Evolutionary conservation across 2,113 vertebrate genomes (phyloP).

Genomic region (Ascaphus truei): DNA sequence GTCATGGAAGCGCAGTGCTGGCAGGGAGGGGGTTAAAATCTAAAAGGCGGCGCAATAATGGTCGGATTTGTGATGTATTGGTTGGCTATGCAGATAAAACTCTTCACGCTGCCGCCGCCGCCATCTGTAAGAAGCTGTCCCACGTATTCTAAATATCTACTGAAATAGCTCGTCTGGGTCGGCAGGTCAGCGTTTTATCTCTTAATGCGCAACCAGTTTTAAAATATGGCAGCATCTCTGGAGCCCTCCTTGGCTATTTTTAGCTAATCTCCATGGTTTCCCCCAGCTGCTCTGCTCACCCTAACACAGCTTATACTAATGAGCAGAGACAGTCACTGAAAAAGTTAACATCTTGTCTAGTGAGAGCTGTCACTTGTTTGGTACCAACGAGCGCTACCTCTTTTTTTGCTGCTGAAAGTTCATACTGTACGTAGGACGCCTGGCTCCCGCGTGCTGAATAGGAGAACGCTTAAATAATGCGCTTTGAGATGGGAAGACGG

Average conservation of each 20-base stretch:
- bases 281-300: conserved; percentile 42
- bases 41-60: not conserved
- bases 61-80: not conserved
- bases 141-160: not conserved
- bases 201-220: conserved; percentile 52
- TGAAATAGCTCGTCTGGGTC: conserved; percentile 11
- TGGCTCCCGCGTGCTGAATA: too few species aligned
- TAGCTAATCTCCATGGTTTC: conserved; percentile 49
- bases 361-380: conserved; percentile 46
- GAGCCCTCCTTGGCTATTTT: conserved; percentile 49
- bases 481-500: too few species aligned
- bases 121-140: too few species aligned
- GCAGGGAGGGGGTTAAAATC: not conserved
- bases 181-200: conserved; percentile 45
- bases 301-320: conserved; percentile 55
- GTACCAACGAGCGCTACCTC: too few species aligned
- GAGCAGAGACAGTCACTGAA: conserved; percentile 41
- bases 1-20: too few species aligned
- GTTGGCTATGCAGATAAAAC: not conserved
- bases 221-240: conserved; percentile 28
- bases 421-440: too few species aligned
- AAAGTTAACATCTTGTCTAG: conserved; percentile 43
- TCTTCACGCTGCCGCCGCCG: too few species aligned
- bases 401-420: too few species aligned
- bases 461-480: too few species aligned